Evolutionary conservation across 2,888 invertebrate species (phyloP).

Genomic region (Spodoptera littoralis): DNA sequence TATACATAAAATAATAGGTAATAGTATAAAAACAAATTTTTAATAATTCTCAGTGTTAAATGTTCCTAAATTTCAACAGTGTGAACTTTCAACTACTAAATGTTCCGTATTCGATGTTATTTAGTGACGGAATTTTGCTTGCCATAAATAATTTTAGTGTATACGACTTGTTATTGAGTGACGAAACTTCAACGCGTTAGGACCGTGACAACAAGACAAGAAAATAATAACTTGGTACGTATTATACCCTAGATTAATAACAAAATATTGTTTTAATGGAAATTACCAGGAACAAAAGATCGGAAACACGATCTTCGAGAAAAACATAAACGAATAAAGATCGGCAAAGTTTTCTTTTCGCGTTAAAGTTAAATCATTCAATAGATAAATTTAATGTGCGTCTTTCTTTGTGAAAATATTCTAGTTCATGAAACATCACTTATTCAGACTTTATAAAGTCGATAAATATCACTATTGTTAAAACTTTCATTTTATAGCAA

Average conservation of each 20-base stretch:
- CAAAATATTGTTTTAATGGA: no score
- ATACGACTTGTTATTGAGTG: conserved; percentile 50
- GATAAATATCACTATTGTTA: conserved; percentile 72
- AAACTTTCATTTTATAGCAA: conserved; percentile 78
- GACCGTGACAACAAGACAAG: neutral
- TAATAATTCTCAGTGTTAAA: conserved; percentile 87
- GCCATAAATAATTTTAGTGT: conserved; percentile 81
- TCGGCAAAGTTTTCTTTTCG: conserved; percentile 1
- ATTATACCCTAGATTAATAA: no score
- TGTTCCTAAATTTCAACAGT: conserved; percentile 88
- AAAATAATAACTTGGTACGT: no score
- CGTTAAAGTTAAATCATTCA: conserved; percentile 54
- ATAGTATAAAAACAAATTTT: conserved; percentile 79
- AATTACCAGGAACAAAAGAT: neutral
- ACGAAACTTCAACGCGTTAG: conserved; percentile 47
- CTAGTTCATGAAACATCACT: conserved; percentile 77
- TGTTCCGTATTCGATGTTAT: conserved; percentile 68
- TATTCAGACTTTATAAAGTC: conserved; percentile 60
- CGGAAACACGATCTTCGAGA: neutral
- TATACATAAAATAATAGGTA: conserved; percentile 76
- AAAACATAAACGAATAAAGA: neutral
- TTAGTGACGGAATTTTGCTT: conserved; percentile 75
- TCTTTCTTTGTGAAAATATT: conserved; percentile 61
- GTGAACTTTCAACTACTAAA: conserved; percentile 76
- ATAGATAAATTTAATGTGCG: conserved; percentile 48